Base-by-base conservation (phyloP, 2,113 vertebrate species). In the Entelurus aequoreus region DNA sequence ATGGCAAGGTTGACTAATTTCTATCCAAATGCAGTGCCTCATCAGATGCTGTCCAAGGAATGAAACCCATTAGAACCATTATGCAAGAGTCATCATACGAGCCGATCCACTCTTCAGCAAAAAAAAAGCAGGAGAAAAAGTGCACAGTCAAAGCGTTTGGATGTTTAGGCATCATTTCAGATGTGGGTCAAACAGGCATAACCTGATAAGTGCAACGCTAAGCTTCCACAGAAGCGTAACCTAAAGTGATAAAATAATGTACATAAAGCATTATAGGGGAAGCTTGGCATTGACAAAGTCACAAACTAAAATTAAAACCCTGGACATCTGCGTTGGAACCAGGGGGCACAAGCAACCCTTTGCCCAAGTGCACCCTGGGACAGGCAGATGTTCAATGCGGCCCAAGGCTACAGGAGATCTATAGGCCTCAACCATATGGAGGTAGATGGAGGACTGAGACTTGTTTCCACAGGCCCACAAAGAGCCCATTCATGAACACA, bases 381-480 rank as follows among this genome's bases (percentile, higher is more conserved):
- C 74, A 83, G 88, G 86, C 87, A 90, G 88, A 90, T 90, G 88
- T 89, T 90, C 85, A 48, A 66, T 57, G 64, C 71, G 74, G 81
- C 88, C 87, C 72, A 51, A 44, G 86, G 88, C 84, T 82, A 86
- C 70, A 74, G 72, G 76, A 86, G 84, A 84, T 84, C 77, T 87
- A 86, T 78, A 76, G 84, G 76, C 74, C 87, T 72, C 16, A 50
- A 75, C 85, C 87, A 90, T 90, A 90, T 90, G 88, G 88, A 87
- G 83, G 86, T 84, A 75, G 80, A 88, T 72, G 73, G 83, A 77
- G 72, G 83, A 83, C 75, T 79, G 77, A 74, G 46, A 83, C 86
- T 82, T 85, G 86, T 87, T 87, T 86, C 84, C 76, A 87, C 83
- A 86, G 80, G 82, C 85, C 87, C 80, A 90, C 88, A 90, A 90